Percentiles rank a stretch among this genome's conserved stretches.
Evolutionary conservation across 2,113 vertebrate genomes (phyloP).

Genomic region (Eulemur rufifrons): DNA sequence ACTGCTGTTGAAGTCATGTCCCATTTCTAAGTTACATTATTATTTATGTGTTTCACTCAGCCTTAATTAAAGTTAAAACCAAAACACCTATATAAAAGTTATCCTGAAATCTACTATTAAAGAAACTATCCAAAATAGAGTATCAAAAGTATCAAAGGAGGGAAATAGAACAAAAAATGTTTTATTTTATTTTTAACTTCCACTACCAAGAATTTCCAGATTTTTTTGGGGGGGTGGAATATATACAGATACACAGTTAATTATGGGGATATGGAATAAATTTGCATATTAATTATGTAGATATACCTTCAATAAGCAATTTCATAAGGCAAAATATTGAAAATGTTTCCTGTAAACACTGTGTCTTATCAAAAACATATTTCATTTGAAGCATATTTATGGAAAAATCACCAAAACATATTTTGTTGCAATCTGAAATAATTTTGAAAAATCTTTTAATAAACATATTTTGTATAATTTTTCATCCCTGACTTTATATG

Average conservation of each 20-base stretch:
- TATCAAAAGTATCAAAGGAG: background rate
- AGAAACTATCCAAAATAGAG: background rate
- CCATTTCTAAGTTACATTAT: background rate
- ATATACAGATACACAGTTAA: background rate
- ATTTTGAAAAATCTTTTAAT: background rate
- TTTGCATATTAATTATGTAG: background rate
- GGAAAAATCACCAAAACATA: background rate
- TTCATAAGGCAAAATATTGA: background rate
- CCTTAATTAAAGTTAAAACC: slow-evolving; percentile 19
- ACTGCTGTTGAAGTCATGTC: background rate
- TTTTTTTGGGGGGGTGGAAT: background rate
- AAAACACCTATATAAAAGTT: background rate
- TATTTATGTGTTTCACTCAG: background rate
- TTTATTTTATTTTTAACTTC: slow-evolving; percentile 37
- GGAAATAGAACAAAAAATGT: too few species aligned
- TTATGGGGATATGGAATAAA: background rate
- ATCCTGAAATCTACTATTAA: background rate
- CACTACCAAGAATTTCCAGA: background rate
- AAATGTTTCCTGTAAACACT: background rate
- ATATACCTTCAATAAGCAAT: background rate
- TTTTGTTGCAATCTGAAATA: background rate
- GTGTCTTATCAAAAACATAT: background rate
- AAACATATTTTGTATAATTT: background rate
- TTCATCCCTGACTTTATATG: background rate
- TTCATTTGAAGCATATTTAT: background rate